Evolutionary conservation across 2,797 vertebrate species (phyloP), one percentile per base, ranked within the genome.

Genomic region (Pantherophis vulpinus): DNA sequence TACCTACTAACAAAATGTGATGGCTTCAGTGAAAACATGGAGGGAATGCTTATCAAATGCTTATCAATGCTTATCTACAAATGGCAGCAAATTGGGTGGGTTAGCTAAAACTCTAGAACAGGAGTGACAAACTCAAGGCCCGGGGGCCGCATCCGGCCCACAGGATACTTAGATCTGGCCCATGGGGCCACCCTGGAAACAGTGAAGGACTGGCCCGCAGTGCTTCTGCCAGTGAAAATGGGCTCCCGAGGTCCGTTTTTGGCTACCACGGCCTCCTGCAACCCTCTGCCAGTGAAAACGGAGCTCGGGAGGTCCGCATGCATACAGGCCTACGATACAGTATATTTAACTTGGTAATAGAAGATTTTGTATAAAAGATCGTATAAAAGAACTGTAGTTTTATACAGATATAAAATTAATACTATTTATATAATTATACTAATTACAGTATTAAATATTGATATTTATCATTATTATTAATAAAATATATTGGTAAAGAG

Each of bases 121-220:
- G 55, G 12, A 56, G 55, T 56, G 55, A 12, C 13, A 56, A 56
- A 56, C 0, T 56, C 55, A 14, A 14, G 55, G 55, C 55, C 55
- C 55, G 13, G 55, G 13, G 12, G 55, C 55, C 0, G 3, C 12
- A 13, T 56, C 55, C 3, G 12, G 13, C 13, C 55, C 0, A 0
- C 55, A 14, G 55, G 3, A 0, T 56, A 56, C 55, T 56, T 54
- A 54, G 51, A 54, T 54, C 8, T 54, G 51, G 9, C 51, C 51
- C 1, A 9, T 54, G 51, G 9, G 1, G 51, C 51, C 9, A 51
- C 9, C 51, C 51, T 54, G 9, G 9, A 54, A 54, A 54, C 51
- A 54, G 51, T 54, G 51, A 54, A 10, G 51, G 51, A 54, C 51
- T 10, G 51, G 51, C 51, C 51, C 1, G 9, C 51, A 54, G 9